These are phyloP conservation scores for Microtus richardsoni DNA, from an alignment of 2,113 vertebrate species.

Conservation along the genomic window DNA sequence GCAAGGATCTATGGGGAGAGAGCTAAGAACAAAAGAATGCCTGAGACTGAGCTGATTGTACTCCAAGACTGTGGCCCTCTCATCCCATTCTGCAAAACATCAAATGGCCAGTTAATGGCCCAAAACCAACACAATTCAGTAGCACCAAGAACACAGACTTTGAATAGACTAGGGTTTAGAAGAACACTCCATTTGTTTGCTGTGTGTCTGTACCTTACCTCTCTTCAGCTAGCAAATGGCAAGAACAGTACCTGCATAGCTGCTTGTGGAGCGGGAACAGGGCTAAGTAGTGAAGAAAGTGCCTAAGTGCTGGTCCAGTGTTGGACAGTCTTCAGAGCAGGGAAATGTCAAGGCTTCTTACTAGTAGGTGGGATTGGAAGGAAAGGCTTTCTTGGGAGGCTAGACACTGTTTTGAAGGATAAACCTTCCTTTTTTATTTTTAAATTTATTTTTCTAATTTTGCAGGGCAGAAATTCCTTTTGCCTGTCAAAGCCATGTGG, in stretches of 20 bases:
- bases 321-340: rapidly evolving
- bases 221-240: too few species aligned
- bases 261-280: not conserved
- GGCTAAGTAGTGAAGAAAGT: not conserved
- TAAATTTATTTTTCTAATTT: not conserved
- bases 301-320: rapidly evolving
- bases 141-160: not conserved
- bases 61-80: not conserved
- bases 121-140: not conserved
- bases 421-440: not conserved
- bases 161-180: not conserved
- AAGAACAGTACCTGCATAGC: not conserved
- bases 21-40: not conserved
- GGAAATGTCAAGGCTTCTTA: not conserved
- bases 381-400: not conserved
- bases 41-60: rapidly evolving
- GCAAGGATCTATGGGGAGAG: not conserved
- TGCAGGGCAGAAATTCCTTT: not conserved
- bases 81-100: not conserved
- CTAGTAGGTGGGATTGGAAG: not conserved
- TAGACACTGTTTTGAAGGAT: not conserved
- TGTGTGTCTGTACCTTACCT: not conserved
- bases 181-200: not conserved
- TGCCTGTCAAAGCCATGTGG: too few species aligned
- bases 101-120: not conserved